Evolutionary conservation across 2,113 vertebrate species (phyloP).

Genomic region (Archocentrus centrarchus): DNA sequence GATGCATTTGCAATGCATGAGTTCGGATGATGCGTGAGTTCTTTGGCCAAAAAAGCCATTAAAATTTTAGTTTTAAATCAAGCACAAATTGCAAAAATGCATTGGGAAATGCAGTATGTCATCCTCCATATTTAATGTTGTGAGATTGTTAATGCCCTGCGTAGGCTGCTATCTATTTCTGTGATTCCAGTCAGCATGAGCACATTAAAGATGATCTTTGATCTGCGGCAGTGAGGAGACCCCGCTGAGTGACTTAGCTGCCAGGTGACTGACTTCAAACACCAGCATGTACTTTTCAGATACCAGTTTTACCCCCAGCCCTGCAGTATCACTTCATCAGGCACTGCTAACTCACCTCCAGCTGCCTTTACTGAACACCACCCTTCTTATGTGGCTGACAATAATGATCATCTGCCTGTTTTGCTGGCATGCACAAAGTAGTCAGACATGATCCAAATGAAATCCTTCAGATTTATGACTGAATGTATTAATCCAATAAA

Average conservation of each 20-base stretch:
- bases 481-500: background rate
- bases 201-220: constrained; percentile 29
- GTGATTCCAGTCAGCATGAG: background rate
- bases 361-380: background rate
- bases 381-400: background rate
- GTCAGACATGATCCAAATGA: background rate
- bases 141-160: background rate
- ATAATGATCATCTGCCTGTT: background rate
- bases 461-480: background rate
- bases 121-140: constrained; percentile 8
- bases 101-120: background rate
- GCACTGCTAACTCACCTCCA: background rate
- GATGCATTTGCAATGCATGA: background rate
- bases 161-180: background rate
- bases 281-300: background rate
- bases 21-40: no score
- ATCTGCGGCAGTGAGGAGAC: background rate
- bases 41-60: background rate
- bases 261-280: constrained; percentile 38
- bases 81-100: background rate
- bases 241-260: constrained; percentile 27
- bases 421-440: background rate
- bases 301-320: background rate
- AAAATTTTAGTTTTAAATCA: constrained; percentile 12
- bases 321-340: background rate